Evolutionary conservation across 2,113 vertebrate genomes (phyloP).

Genomic region (Parotia lawesii): DNA sequence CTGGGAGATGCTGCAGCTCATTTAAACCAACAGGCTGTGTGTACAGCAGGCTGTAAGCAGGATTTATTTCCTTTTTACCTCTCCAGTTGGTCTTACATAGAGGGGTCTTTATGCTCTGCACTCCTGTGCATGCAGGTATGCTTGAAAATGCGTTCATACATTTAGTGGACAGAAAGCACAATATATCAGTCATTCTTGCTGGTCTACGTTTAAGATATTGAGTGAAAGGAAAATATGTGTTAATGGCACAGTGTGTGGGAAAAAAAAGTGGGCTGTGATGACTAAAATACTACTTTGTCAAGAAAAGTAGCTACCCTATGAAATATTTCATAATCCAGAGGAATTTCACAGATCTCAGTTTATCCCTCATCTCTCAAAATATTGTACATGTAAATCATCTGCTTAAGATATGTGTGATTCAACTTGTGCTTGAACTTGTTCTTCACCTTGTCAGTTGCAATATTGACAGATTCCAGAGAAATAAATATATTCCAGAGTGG

Average conservation of each 20-base stretch:
- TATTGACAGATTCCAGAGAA: neutral
- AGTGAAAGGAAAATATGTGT: neutral
- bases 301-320: neutral
- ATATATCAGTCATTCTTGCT: neutral
- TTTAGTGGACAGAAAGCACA: neutral
- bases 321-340: neutral
- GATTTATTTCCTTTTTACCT: neutral
- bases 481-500: neutral
- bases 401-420: neutral
- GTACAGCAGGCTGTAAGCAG: neutral
- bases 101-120: neutral
- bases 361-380: constrained; percentile 45
- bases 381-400: constrained; percentile 15
- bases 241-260: neutral
- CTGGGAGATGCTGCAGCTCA: neutral
- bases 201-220: neutral
- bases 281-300: neutral
- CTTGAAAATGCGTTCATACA: neutral
- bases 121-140: neutral
- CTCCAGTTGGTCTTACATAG: neutral
- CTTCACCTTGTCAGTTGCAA: constrained; percentile 13
- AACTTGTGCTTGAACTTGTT: neutral
- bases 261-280: neutral
- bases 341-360: constrained; percentile 30
- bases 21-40: neutral